These are phyloP conservation scores for Caenorhabditis brenneri DNA, from an alignment of 1,140 invertebrate species.

Conservation along the genomic window DNA sequence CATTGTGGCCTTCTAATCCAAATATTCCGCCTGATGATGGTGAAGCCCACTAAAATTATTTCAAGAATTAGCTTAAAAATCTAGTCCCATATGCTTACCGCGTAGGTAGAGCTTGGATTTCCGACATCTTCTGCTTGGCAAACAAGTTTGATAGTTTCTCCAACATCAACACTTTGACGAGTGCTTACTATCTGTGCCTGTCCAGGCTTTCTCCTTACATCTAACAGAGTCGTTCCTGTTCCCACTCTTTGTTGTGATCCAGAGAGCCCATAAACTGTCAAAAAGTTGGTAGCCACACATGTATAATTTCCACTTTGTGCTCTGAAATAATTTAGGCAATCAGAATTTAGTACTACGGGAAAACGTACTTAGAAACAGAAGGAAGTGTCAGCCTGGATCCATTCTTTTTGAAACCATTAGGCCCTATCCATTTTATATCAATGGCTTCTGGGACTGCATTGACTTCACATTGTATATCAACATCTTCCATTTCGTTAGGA, in stretches of 20 bases:
- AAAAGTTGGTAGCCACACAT: slow-evolving; percentile 49
- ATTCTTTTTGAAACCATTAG: slow-evolving; percentile 46
- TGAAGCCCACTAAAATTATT: slow-evolving; percentile 41
- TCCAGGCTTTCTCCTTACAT: slow-evolving; percentile 50
- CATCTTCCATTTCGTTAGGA: slow-evolving; percentile 44
- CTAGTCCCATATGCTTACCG: not conserved
- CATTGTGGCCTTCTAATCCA: slow-evolving; percentile 42
- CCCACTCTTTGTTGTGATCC: slow-evolving; percentile 49
- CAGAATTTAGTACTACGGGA: not conserved
- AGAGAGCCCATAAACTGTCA: slow-evolving; percentile 47
- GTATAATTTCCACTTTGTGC: slow-evolving; percentile 53
- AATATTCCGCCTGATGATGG: slow-evolving; percentile 49
- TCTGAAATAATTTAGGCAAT: slow-evolving; percentile 7
- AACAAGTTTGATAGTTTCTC: slow-evolving; percentile 43
- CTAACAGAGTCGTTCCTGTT: slow-evolving; percentile 33
- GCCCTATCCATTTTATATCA: slow-evolving; percentile 47
- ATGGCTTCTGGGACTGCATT: slow-evolving; percentile 18
- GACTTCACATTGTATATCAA: slow-evolving; percentile 45
- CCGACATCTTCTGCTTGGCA: slow-evolving; percentile 45
- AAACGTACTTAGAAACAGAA: slow-evolving; percentile 28
- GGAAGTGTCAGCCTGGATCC: slow-evolving; percentile 17
- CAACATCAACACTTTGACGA: slow-evolving; percentile 41
- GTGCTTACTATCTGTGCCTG: slow-evolving; percentile 20
- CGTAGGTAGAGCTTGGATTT: slow-evolving; percentile 37
- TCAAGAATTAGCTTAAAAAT: not conserved